Evolutionary conservation across 2,888 invertebrate genomes (phyloP), one percentile per base, ranked within the genome.

Genomic region (Salticus scenicus): DNA sequence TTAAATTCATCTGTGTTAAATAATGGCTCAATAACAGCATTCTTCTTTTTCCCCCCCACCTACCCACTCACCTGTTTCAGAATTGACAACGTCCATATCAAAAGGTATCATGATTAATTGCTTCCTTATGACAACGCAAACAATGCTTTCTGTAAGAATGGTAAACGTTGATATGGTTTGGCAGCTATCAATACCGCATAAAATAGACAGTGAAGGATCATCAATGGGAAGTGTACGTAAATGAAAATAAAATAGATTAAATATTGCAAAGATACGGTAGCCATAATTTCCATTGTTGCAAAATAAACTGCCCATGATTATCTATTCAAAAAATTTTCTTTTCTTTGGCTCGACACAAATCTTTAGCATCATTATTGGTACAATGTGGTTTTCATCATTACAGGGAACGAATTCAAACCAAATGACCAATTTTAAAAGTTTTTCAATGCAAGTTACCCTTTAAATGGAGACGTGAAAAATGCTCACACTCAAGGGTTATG

Each of bases 261-360:
- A 47, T 47, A n/a, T 1, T 17, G 47, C 47, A 47, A 47, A 47
- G 1, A 1, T 14, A 4, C 47, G 47, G 4, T 47, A 4, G 1
- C n/a, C 47, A 47, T n/a, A 47, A n/a, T 47, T 47, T 47, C 47
- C 47, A 47, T 47, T n/a, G n/a, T n/a, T n/a, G n/a, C n/a, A n/a
- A n/a, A n/a, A n/a, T n/a, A n/a, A n/a, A n/a, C n/a, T n/a, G n/a
- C n/a, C n/a, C n/a, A n/a, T n/a, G n/a, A n/a, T n/a, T n/a, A n/a
- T n/a, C n/a, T n/a, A n/a, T n/a, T 47, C 1, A 47, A 47, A 47
- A 1, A 17, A 47, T 47, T 47, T 47, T 47, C n/a, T 1, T 1
- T 47, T 47, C 4, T 4, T 47, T 47, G 14, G 47, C 1, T 47
- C 5, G n/a, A 47, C n/a, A 47, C 1, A 47, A 47, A 47, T 47